phyloP scores from a whole-genome alignment of 2,888 invertebrate genomes.

The Maniola hyperantus region DNA sequence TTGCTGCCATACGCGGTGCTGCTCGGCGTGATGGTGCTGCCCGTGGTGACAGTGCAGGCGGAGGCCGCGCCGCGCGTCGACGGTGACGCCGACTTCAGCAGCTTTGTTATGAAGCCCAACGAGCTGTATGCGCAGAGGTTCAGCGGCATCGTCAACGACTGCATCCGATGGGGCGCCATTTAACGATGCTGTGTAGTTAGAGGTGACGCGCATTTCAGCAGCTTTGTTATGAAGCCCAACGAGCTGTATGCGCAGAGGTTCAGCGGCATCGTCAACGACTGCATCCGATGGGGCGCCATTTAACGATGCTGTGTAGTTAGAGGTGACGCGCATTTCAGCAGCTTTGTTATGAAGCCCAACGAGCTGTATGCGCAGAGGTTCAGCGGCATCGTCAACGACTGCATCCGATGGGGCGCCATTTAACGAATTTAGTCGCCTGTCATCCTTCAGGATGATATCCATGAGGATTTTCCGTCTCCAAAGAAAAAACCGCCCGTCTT shows the following conservation, averaged over 20 bases:
- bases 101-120: slow-evolving; percentile 50
- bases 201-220: slow-evolving; percentile 25
- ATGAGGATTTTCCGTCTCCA: no score
- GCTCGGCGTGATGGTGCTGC: slow-evolving; percentile 52
- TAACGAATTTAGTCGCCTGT: slow-evolving; percentile 26
- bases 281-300: slow-evolving; percentile 53
- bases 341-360: slow-evolving; percentile 50
- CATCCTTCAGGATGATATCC: no score
- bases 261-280: slow-evolving; percentile 58
- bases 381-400: slow-evolving; percentile 58
- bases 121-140: slow-evolving; percentile 56
- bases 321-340: slow-evolving; percentile 42
- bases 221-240: slow-evolving; percentile 50
- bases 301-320: slow-evolving; percentile 39
- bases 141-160: slow-evolving; percentile 58
- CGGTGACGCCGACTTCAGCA: slow-evolving; percentile 38
- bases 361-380: slow-evolving; percentile 56
- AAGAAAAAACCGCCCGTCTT: no score
- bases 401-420: slow-evolving; percentile 53
- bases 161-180: slow-evolving; percentile 53
- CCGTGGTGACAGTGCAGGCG: slow-evolving; percentile 60
- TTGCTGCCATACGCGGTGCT: slow-evolving; percentile 49
- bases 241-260: slow-evolving; percentile 56
- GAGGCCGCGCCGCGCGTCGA: slow-evolving; percentile 52
- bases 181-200: slow-evolving; percentile 26